Percentiles rank a stretch among this genome's conserved stretches.
These are phyloP conservation scores for Megalops cyprinoides DNA, from an alignment of 2,797 vertebrate genomes.

Conservation along the genomic window DNA sequence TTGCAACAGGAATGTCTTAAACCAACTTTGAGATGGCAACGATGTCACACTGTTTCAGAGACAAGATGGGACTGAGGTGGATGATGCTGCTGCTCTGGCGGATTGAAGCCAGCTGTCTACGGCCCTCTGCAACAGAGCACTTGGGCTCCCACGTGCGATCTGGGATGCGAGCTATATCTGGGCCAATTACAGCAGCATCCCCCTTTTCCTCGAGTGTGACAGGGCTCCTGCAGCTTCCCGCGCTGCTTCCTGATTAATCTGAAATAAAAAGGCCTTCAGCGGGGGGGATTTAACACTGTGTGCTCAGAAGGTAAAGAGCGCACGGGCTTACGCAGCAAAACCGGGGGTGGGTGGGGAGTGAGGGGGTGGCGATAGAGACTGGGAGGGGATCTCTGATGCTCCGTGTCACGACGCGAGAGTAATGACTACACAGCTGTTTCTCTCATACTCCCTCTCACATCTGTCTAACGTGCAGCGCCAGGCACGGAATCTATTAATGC, in stretches of 20 bases:
- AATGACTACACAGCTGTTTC: not conserved
- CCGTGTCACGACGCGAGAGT: not conserved
- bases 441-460: slow-evolving; percentile 16
- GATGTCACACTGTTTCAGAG: slow-evolving; percentile 1
- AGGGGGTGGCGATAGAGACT: not conserved
- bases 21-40: not conserved
- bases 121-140: slow-evolving; percentile 1
- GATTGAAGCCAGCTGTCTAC: slow-evolving; percentile 27
- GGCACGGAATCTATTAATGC: slow-evolving; percentile 1
- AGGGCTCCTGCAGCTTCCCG: slow-evolving; percentile 24
- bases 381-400: not conserved
- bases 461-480: slow-evolving; percentile 17
- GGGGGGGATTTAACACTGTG: not conserved
- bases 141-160: not conserved
- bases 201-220: slow-evolving; percentile 5
- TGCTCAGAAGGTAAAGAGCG: not conserved
- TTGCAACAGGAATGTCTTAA: not conserved
- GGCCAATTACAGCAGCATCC: slow-evolving; percentile 19
- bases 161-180: slow-evolving; percentile 1
- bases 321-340: not conserved
- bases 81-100: slow-evolving; percentile 3
- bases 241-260: slow-evolving; percentile 20
- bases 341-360: not conserved
- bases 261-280: slow-evolving; percentile 17
- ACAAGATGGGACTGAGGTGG: not conserved